phyloP scores from a whole-genome alignment of 2,888 invertebrate species.

The Odontomyia ornata region DNA sequence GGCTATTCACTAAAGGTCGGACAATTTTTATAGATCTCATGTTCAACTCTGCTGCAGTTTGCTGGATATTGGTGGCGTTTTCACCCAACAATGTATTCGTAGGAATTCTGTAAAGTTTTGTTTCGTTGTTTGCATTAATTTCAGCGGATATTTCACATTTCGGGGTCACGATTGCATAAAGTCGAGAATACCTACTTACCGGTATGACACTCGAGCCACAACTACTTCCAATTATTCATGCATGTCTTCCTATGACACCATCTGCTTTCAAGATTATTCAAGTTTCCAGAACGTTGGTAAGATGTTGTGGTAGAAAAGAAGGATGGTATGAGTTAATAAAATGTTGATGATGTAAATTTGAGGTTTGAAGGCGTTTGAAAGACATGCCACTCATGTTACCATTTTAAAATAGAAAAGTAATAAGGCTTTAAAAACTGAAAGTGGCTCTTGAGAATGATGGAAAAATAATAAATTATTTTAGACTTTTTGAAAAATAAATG shows the following conservation, averaged over 20 bases:
- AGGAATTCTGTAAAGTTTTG: background rate
- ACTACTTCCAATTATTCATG: background rate
- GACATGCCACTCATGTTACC: too few species aligned
- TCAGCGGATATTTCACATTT: constrained; percentile 22
- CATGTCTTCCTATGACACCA: background rate
- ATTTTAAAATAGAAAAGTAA: too few species aligned
- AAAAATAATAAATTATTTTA: too few species aligned
- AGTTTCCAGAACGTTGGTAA: too few species aligned
- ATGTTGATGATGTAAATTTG: too few species aligned
- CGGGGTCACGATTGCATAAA: constrained; percentile 16
- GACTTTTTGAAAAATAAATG: too few species aligned
- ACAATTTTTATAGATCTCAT: background rate
- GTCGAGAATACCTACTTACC: background rate
- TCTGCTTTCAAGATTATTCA: background rate
- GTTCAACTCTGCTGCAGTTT: background rate
- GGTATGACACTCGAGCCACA: background rate
- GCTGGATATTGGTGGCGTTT: background rate
- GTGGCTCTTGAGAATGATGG: too few species aligned
- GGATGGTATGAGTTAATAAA: too few species aligned
- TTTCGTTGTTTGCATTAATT: constrained; percentile 16
- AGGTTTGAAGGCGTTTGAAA: too few species aligned
- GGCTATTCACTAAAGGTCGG: background rate
- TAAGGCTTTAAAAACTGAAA: too few species aligned
- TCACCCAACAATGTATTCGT: background rate
- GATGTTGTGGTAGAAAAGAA: too few species aligned